These are phyloP conservation scores for Carterocephalus palaemon DNA, from an alignment of 2,888 invertebrate genomes.

Conservation along the genomic window DNA sequence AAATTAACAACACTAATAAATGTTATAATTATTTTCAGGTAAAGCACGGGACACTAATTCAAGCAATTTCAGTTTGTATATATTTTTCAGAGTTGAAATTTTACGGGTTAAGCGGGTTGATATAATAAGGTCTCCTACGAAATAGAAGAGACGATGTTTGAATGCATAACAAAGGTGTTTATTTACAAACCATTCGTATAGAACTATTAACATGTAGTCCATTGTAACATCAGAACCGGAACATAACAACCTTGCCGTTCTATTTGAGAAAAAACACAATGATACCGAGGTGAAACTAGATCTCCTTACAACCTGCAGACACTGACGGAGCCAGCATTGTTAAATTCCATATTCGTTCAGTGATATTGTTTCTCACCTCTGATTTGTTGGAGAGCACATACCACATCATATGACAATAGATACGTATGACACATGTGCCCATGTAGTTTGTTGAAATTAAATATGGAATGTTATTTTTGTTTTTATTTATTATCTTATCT, in stretches of 20 bases:
- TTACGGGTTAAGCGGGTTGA: neutral
- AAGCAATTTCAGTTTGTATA: too few relatives aligned
- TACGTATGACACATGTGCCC: too few relatives aligned
- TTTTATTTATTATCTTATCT: too few relatives aligned
- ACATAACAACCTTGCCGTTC: conserved; percentile 33
- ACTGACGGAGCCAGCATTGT: conserved; percentile 2
- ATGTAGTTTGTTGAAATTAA: too few relatives aligned
- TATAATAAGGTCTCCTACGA: neutral
- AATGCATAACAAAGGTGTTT: neutral
- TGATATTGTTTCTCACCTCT: conserved; percentile 10
- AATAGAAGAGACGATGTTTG: too few relatives aligned
- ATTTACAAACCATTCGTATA: neutral
- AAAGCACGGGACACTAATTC: too few relatives aligned
- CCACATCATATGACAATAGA: too few relatives aligned
- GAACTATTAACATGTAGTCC: conserved; percentile 10
- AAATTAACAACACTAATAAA: too few relatives aligned
- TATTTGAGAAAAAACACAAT: conserved; percentile 43
- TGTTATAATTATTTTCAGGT: too few relatives aligned
- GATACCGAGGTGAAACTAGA: conserved; percentile 38
- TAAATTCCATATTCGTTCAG: conserved; percentile 14
- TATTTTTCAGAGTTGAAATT: too few relatives aligned
- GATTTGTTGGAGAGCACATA: too few relatives aligned
- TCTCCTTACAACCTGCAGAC: conserved; percentile 36
- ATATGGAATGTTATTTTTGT: too few relatives aligned
- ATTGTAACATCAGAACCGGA: conserved; percentile 28